phyloP scores from a whole-genome alignment of 1,140 invertebrate genomes.

The Catajapyx aquilonaris region DNA sequence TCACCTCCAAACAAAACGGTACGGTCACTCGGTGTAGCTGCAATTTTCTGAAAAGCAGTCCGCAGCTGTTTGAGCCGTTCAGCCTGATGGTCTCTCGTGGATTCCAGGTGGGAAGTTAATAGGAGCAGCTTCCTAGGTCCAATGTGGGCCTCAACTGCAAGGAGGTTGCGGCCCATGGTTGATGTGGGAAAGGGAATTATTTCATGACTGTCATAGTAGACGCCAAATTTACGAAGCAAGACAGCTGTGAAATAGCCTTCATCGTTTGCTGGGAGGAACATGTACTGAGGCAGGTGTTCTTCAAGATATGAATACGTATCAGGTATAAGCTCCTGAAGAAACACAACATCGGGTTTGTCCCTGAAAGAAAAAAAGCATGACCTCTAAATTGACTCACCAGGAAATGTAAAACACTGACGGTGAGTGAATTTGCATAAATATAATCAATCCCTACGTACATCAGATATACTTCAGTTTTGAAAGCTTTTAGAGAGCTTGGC shows the following conservation, averaged over 20 bases:
- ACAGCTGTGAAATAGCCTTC: conserved; percentile 27
- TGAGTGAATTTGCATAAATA: no score
- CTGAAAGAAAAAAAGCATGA: conserved; percentile 21
- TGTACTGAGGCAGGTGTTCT: conserved; percentile 19
- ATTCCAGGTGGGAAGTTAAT: conserved; percentile 36
- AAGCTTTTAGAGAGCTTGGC: no score
- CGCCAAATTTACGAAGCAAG: conserved; percentile 22
- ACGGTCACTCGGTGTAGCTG: conserved; percentile 14
- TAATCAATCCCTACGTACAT: no score
- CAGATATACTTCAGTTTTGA: no score
- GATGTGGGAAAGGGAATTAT: conserved; percentile 24
- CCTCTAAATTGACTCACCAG: no score
- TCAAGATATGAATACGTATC: conserved; percentile 21
- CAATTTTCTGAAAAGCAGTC: conserved; percentile 20
- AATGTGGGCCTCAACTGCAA: conserved; percentile 24
- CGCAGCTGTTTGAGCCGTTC: conserved; percentile 27
- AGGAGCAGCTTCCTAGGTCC: conserved; percentile 23
- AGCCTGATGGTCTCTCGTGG: conserved; percentile 23
- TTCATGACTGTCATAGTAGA: conserved; percentile 20
- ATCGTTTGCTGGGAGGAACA: conserved; percentile 16
- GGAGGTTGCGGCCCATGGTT: conserved; percentile 29
- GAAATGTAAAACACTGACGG: no score
- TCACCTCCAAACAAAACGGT: conserved; percentile 35
- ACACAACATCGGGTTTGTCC: conserved; percentile 33
- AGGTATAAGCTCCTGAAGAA: conserved; percentile 37